Evolutionary conservation across 2,113 vertebrate genomes (phyloP), one percentile per base, ranked within the genome.

Genomic region (Calyptomena viridis): DNA sequence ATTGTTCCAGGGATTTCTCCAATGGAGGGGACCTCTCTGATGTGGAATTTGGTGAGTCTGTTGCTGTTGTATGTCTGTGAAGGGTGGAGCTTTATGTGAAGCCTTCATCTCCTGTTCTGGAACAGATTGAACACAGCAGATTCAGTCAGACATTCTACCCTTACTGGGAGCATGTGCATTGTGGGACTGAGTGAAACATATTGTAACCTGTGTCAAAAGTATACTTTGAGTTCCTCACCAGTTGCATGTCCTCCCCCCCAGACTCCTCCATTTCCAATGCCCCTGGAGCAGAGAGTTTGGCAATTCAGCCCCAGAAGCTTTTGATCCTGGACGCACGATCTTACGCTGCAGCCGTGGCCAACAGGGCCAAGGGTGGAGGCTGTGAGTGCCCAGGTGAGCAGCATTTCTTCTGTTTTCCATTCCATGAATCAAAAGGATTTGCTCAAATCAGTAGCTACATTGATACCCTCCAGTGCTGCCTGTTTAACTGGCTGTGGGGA

Each of bases 281-380:
- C 95, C 98, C 99, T 14, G 98, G 98, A 98, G 98, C 98, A 90
- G 99, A 99, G 94, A 98, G 97, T 25, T 89, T 99, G 97, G 97
- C 98, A 23, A 98, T 98, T 71, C 99, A 99, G 82, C 98, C 99
- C 12, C 99, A 99, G 97, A 99, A 99, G 95, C 98, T 99, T 76
- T 91, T 99, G 87, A 99, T 99, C 95, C 94, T 99, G 93, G 99
- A 99, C 1, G 99, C 99, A 1, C 97, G 99, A 21, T 99, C 99
- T 6, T 99, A 99, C 5, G 99, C 99, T 20, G 99, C 99, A 2
- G 99, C 99, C 1, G 99, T 99, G 78, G 99, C 99, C 5, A 99
- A 99, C 98, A 96, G 99, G 93, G 99, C 99, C 95, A 99, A 99
- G 96, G 99, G 99, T 7, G 99, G 99, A 52, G 99, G 99, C 95